These are phyloP conservation scores for Mythimna albipuncta DNA, from an alignment of 2,888 invertebrate genomes.

Conservation along the genomic window DNA sequence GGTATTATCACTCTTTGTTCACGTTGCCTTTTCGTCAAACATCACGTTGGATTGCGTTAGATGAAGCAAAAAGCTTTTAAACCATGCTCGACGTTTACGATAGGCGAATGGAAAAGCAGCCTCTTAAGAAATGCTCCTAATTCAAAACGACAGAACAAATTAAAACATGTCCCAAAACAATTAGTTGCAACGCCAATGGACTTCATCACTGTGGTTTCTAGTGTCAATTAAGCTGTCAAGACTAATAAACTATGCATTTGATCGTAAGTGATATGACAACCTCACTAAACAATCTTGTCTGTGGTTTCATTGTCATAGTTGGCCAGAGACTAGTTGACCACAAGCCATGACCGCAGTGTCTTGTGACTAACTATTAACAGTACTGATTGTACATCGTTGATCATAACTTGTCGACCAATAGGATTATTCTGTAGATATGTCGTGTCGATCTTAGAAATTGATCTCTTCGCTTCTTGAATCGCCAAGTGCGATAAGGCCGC, in stretches of 20 bases:
- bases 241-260: slow-evolving; percentile 15
- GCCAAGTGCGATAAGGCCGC: too few relatives aligned
- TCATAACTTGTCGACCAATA: slow-evolving; percentile 4
- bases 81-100: too few relatives aligned
- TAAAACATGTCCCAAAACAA: slow-evolving; percentile 12
- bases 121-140: neutral
- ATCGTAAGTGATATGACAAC: slow-evolving; percentile 27
- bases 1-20: too few relatives aligned
- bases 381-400: slow-evolving; percentile 3
- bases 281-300: neutral
- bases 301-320: slow-evolving; percentile 1
- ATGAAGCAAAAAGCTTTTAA: too few relatives aligned
- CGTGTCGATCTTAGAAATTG: too few relatives aligned
- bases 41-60: too few relatives aligned
- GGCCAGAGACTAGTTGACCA: slow-evolving; percentile 17
- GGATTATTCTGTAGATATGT: too few relatives aligned
- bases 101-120: too few relatives aligned
- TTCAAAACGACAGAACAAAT: slow-evolving; percentile 7
- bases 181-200: neutral
- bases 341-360: slow-evolving; percentile 27
- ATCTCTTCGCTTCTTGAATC: too few relatives aligned
- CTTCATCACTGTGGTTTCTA: neutral
- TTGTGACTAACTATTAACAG: slow-evolving; percentile 25
- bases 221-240: slow-evolving; percentile 26
- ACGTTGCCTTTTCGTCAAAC: too few relatives aligned